These are phyloP conservation scores for Apostichopus leukothele DNA, from an alignment of 53 echinoderm and acorn worm genomes.

Conservation along the genomic window DNA sequence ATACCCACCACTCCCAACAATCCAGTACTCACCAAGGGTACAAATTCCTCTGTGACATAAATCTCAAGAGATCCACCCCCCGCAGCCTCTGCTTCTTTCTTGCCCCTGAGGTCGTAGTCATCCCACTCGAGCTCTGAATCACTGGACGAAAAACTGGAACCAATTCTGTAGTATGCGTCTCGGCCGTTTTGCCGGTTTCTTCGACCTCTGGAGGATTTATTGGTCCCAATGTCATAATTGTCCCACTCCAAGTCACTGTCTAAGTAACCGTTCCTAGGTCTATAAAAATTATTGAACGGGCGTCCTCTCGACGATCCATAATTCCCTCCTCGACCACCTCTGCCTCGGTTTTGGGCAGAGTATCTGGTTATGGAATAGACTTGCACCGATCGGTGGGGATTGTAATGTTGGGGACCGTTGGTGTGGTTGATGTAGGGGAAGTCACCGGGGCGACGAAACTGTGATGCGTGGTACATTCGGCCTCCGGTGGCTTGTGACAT, in stretches of 20 bases:
- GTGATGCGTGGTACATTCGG: slow-evolving; percentile 77
- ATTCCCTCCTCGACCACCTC: slow-evolving; percentile 43
- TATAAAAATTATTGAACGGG: slow-evolving; percentile 55
- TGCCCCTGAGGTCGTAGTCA: slow-evolving; percentile 87
- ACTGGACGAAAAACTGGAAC: slow-evolving; percentile 50
- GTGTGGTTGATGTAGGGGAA: slow-evolving; percentile 58
- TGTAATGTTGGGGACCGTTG: slow-evolving; percentile 47
- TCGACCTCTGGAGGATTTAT: slow-evolving; percentile 48
- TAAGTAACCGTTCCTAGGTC: slow-evolving; percentile 50
- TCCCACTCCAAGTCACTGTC: slow-evolving; percentile 94
- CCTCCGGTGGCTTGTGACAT: slow-evolving; percentile 92
- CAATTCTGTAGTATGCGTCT: slow-evolving; percentile 57
- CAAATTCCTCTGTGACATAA: slow-evolving; percentile 63
- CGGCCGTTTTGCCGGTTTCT: slow-evolving; percentile 46
- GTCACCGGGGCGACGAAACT: slow-evolving; percentile 66
- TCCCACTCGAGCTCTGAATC: slow-evolving; percentile 97
- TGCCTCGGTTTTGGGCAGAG: slow-evolving; percentile 44
- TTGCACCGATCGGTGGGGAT: slow-evolving; percentile 46
- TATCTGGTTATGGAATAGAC: slow-evolving; percentile 49
- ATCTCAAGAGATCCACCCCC: slow-evolving; percentile 58
- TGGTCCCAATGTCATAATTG: slow-evolving; percentile 85
- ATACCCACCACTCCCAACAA: not conserved
- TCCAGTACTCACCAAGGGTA: slow-evolving; percentile 78
- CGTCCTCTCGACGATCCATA: slow-evolving; percentile 46
- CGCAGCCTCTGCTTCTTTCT: slow-evolving; percentile 78